Conservation (phyloP, 2,888 invertebrate genomes). For the Melangyna quadrimaculata region DNA sequence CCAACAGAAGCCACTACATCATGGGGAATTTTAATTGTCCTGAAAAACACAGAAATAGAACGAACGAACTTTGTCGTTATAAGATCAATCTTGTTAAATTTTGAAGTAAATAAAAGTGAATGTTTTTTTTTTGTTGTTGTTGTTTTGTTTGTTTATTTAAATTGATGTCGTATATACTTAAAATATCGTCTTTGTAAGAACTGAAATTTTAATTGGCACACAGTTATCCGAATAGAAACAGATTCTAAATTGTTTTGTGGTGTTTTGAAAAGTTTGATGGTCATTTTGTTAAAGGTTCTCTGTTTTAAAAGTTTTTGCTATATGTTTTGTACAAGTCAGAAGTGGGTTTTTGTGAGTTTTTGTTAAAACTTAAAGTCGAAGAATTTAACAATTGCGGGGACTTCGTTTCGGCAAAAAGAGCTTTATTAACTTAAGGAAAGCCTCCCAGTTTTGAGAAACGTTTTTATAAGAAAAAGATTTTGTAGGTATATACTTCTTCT, state of each 20-base stretch:
- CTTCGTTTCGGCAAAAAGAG: too few relatives aligned
- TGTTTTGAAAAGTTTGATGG: neutral
- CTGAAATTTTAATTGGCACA: slow-evolving; percentile 5
- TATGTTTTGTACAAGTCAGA: too few relatives aligned
- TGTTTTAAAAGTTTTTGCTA: neutral
- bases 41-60: slow-evolving; percentile 13
- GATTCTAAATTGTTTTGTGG: neutral
- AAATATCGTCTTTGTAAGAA: slow-evolving; percentile 7
- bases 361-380: too few relatives aligned
- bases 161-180: neutral
- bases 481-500: too few relatives aligned
- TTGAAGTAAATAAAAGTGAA: slow-evolving; percentile 23
- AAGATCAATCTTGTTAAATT: slow-evolving; percentile 22
- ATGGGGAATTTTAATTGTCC: slow-evolving; percentile 50
- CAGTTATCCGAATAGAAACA: neutral
- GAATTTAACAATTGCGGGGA: too few relatives aligned
- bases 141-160: neutral
- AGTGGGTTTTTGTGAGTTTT: too few relatives aligned
- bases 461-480: too few relatives aligned
- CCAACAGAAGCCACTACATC: slow-evolving; percentile 33
- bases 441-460: too few relatives aligned
- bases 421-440: too few relatives aligned
- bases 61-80: slow-evolving; percentile 12
- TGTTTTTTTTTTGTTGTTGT: neutral
- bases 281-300: neutral